Evolutionary conservation across 2,888 invertebrate species (phyloP).

Genomic region (Malacosoma neustria): DNA sequence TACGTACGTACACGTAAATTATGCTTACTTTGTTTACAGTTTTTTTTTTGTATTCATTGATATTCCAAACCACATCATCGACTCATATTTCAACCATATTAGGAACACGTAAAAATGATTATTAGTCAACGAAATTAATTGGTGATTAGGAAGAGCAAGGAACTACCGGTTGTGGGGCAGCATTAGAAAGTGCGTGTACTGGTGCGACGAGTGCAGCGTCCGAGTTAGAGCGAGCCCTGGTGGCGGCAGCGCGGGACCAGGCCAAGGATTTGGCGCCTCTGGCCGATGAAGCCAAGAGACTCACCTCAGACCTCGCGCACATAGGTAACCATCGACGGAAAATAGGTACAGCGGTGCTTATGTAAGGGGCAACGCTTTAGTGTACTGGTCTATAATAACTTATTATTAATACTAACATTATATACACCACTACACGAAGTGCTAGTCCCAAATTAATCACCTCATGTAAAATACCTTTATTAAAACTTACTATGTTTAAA

Average conservation of each 20-base stretch:
- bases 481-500: background rate
- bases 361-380: conserved; percentile 14
- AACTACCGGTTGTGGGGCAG: conserved; percentile 53
- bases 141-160: conserved; percentile 52
- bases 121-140: too few relatives aligned
- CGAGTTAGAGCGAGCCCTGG: conserved; percentile 86
- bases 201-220: conserved; percentile 87
- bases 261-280: conserved; percentile 60
- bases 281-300: conserved; percentile 58
- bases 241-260: conserved; percentile 75
- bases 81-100: too few relatives aligned
- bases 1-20: too few relatives aligned
- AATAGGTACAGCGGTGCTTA: conserved; percentile 43
- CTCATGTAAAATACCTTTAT: background rate
- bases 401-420: background rate
- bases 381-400: background rate
- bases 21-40: too few relatives aligned
- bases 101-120: too few relatives aligned
- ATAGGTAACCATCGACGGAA: conserved; percentile 62
- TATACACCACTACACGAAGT: conserved; percentile 3
- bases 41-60: too few relatives aligned
- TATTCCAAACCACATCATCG: too few relatives aligned
- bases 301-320: conserved; percentile 64
- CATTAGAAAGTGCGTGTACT: conserved; percentile 73
- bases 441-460: background rate